Evolutionary conservation across 1,140 invertebrate genomes (phyloP).

Genomic region (Drosophila serrata): DNA sequence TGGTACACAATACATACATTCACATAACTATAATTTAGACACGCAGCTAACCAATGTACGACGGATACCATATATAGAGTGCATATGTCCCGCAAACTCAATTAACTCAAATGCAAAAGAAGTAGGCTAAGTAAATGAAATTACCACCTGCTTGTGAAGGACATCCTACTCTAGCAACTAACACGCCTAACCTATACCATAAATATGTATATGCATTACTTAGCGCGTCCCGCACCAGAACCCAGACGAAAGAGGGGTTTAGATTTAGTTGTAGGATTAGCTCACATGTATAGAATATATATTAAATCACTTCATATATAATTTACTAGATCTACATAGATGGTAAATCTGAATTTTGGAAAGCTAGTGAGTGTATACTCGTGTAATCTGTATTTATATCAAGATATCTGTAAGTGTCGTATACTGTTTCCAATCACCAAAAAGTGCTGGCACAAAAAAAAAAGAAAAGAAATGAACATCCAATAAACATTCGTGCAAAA

Average conservation of each 20-base stretch:
- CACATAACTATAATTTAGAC: constrained; percentile 27
- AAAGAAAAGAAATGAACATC: too few relatives aligned
- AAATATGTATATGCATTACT: neutral
- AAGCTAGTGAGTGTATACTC: neutral
- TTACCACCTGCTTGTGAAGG: constrained; percentile 75
- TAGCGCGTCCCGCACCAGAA: constrained; percentile 20
- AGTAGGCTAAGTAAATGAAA: constrained; percentile 71
- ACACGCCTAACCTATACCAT: constrained; percentile 25
- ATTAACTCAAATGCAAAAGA: constrained; percentile 53
- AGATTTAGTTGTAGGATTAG: constrained; percentile 5
- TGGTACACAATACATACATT: constrained; percentile 29
- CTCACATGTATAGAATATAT: constrained; percentile 28
- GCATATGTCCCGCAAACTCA: neutral
- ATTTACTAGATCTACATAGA: constrained; percentile 21
- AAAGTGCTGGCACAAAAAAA: constrained; percentile 80
- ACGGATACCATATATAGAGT: neutral
- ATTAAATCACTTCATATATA: constrained; percentile 6
- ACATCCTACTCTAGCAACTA: constrained; percentile 51
- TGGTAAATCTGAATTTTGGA: constrained; percentile 25
- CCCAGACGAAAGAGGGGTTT: neutral
- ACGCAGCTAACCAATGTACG: constrained; percentile 40
- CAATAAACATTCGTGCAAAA: constrained; percentile 77
- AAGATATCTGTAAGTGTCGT: constrained; percentile 63
- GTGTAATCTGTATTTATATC: constrained; percentile 45
- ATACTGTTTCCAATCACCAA: constrained; percentile 76